A percentile compares a stretch with the other conserved stretches of the same genome.
These are phyloP conservation scores for Neria commutata DNA, from an alignment of 2,888 invertebrate species.

Conservation along the genomic window DNA sequence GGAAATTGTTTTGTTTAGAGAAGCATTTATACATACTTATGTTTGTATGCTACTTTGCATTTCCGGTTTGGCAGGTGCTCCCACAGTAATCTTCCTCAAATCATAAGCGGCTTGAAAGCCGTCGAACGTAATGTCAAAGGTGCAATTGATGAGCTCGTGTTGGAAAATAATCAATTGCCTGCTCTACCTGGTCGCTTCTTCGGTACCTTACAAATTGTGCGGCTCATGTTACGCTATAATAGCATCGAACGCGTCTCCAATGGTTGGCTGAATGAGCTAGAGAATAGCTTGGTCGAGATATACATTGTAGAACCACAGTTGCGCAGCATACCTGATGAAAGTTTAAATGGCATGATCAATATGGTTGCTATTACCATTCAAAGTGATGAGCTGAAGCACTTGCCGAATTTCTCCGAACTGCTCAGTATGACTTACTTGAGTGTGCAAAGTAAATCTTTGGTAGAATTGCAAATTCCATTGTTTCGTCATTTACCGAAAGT, in stretches of 20 bases:
- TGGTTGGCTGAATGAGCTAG: constrained; percentile 81
- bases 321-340: constrained; percentile 78
- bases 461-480: constrained; percentile 71
- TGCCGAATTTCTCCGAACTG: constrained; percentile 75
- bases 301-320: constrained; percentile 85
- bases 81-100: constrained; percentile 83
- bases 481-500: constrained; percentile 75
- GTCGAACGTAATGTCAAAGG: constrained; percentile 69
- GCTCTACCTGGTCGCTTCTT: constrained; percentile 84
- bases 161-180: constrained; percentile 86
- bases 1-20: background rate
- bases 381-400: constrained; percentile 74
- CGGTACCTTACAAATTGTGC: constrained; percentile 74
- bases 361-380: constrained; percentile 85
- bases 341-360: constrained; percentile 74
- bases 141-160: constrained; percentile 83
- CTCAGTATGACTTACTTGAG: constrained; percentile 76
- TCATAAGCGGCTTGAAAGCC: constrained; percentile 75
- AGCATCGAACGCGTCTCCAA: constrained; percentile 80
- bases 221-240: constrained; percentile 84
- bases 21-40: background rate
- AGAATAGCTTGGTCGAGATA: constrained; percentile 78
- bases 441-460: constrained; percentile 72
- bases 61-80: constrained; percentile 72
- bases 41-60: background rate